A percentile compares a stretch with the other conserved stretches of the same genome.
phyloP scores from a whole-genome alignment of 2,888 invertebrate species.

The Pterobdella sp. region DNA sequence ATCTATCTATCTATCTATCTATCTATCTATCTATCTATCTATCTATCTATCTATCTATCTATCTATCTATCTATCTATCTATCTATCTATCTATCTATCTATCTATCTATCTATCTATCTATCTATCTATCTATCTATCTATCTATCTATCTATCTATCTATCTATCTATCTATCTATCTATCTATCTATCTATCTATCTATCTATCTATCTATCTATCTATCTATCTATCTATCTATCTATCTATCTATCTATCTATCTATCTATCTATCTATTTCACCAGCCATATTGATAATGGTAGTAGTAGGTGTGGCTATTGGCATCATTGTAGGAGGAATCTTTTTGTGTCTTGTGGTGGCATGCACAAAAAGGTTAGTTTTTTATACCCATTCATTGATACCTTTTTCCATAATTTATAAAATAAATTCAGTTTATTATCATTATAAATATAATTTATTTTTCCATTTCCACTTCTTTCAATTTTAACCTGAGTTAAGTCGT shows the following conservation, averaged over 20 bases:
- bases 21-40: slow-evolving; percentile 1
- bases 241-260: slow-evolving; percentile 1
- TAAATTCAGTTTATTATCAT: too few species aligned
- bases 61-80: slow-evolving; percentile 14
- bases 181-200: slow-evolving; percentile 1
- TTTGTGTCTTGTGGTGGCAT: slow-evolving; percentile 33
- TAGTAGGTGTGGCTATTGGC: slow-evolving; percentile 35
- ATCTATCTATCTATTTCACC: slow-evolving; percentile 1
- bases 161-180: slow-evolving; percentile 1
- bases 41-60: slow-evolving; percentile 14
- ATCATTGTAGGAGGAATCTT: slow-evolving; percentile 35
- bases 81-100: slow-evolving; percentile 14
- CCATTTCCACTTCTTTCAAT: too few species aligned
- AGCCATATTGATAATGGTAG: slow-evolving; percentile 35
- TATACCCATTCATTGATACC: too few species aligned
- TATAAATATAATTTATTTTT: too few species aligned
- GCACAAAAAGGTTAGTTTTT: slow-evolving; percentile 34
- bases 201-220: slow-evolving; percentile 1
- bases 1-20: slow-evolving; percentile 10
- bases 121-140: slow-evolving; percentile 14
- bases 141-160: slow-evolving; percentile 1
- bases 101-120: slow-evolving; percentile 14
- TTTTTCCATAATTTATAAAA: too few species aligned
- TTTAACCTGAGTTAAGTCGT: too few species aligned
- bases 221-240: slow-evolving; percentile 1